Evolutionary conservation across 1,140 invertebrate genomes (phyloP), one percentile per base, ranked within the genome.

Genomic region (Zaprionus ghesquierei): DNA sequence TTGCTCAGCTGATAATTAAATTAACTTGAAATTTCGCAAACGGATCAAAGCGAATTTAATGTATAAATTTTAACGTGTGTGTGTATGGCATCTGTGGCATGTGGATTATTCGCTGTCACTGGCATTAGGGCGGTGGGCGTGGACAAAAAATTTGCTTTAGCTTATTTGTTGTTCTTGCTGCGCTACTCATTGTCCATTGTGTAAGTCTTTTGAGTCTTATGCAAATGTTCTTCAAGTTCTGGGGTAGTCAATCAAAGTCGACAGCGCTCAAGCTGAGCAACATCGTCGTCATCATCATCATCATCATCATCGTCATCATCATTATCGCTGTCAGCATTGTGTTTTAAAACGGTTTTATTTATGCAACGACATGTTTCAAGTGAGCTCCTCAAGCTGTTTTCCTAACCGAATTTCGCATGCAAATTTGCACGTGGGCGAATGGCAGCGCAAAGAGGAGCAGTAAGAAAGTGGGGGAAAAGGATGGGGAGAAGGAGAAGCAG

Each of bases 391-490:
- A 64, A 66, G 75, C 75, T 78, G 75, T 77, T 76, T 79, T 81
- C 78, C 81, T 86, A 87, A 87, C 79, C 79, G 69, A 89, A 89
- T 89, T 87, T 89, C 68, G 76, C 68, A 89, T 89, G 85, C 85
- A 89, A 89, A 89, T 89, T 87, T 89, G 59, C 84, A 87, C 84
- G 82, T 87, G 82, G 71, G 65, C 65, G 44, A 50, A 25, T 50
- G 49, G 20, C 27, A 29, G 18, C 12, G 5, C 20, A 22, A 15
- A 9, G 20, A 51, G 23, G 5, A n/a, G 46, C 22, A 22, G 46
- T 0, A 46, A 46, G 2, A n/a, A n/a, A 50, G 27, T 20, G 5
- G 4, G 3, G 38, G 3, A 22, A 27, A 15, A 1, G 20, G 22
- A 38, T 2, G 8, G 6, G 5, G 5, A 25, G 18, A 0, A 3